Conservation (phyloP, 2,888 invertebrate genomes). For the Acleris emargana region DNA sequence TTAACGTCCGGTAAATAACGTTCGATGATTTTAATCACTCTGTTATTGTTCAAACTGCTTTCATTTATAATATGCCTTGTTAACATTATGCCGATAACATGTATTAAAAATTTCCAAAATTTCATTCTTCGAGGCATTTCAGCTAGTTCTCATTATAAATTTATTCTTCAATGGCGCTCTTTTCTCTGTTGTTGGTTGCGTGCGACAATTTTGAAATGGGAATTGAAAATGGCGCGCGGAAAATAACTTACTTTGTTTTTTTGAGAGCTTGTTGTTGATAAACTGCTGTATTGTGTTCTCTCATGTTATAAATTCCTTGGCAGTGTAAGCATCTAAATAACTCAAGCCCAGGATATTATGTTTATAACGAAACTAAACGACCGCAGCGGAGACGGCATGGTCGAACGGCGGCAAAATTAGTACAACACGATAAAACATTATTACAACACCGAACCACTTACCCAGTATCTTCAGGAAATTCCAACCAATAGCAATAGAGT, state of each 20-base stretch:
- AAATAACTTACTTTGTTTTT: background rate
- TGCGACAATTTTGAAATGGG: slow-evolving; percentile 2
- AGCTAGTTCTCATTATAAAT: slow-evolving; percentile 5
- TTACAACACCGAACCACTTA: too few relatives aligned
- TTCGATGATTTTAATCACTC: slow-evolving; percentile 46
- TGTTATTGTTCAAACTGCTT: slow-evolving; percentile 39
- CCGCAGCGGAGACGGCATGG: too few relatives aligned
- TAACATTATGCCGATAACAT: slow-evolving; percentile 43
- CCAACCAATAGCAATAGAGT: too few relatives aligned
- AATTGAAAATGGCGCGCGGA: slow-evolving; percentile 17
- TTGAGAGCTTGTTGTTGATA: slow-evolving; percentile 9
- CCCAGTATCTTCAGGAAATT: too few relatives aligned
- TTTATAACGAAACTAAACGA: too few relatives aligned
- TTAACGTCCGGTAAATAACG: slow-evolving; percentile 61
- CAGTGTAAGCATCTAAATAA: too few relatives aligned
- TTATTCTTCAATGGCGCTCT: too few relatives aligned
- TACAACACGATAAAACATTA: too few relatives aligned
- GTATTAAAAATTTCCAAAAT: slow-evolving; percentile 45
- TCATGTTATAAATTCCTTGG: slow-evolving; percentile 1
- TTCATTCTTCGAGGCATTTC: slow-evolving; percentile 48
- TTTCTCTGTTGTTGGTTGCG: background rate
- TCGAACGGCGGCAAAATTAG: too few relatives aligned
- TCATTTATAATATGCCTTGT: slow-evolving; percentile 44
- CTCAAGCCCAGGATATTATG: too few relatives aligned
- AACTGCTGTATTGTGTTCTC: slow-evolving; percentile 2